Evolutionary conservation across 2,888 invertebrate genomes (phyloP).

Genomic region (Agriopis marginaria): DNA sequence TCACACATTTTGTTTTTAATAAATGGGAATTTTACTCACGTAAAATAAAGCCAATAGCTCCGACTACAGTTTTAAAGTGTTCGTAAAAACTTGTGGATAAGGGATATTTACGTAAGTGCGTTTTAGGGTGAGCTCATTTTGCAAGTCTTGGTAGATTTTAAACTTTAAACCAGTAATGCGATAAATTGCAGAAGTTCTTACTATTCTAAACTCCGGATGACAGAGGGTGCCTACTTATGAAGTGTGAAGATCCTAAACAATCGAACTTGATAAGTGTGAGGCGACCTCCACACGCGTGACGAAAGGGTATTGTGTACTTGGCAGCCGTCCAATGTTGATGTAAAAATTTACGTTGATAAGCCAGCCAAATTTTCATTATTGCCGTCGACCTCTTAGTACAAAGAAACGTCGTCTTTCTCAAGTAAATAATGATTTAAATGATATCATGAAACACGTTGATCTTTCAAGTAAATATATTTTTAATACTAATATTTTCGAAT

Average conservation of each 20-base stretch:
- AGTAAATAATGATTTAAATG: constrained; percentile 6
- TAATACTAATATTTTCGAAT: not conserved
- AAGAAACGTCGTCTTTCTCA: constrained; percentile 27
- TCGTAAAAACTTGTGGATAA: too few relatives aligned
- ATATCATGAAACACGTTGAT: constrained; percentile 1
- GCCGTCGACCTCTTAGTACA: constrained; percentile 40
- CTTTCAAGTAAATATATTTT: constrained; percentile 2
- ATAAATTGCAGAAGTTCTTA: too few relatives aligned
- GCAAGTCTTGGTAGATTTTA: too few relatives aligned
- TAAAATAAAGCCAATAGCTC: too few relatives aligned
- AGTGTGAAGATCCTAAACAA: constrained; percentile 39
- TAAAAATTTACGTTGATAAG: constrained; percentile 59
- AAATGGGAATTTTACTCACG: too few relatives aligned
- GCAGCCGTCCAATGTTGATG: constrained; percentile 68
- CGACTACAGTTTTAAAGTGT: too few relatives aligned
- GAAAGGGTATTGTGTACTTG: constrained; percentile 68
- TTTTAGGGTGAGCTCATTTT: too few relatives aligned
- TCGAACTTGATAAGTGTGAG: constrained; percentile 31
- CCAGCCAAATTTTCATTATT: constrained; percentile 54
- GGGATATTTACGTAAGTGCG: too few relatives aligned
- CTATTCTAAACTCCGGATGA: not conserved
- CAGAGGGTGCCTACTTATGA: not conserved
- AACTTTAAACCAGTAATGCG: too few relatives aligned
- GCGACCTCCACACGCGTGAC: constrained; percentile 67
- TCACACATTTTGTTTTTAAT: too few relatives aligned